Percentiles rank a stretch among this genome's conserved stretches.
phyloP scores from a whole-genome alignment of 2,113 vertebrate genomes.

The Cyphomyrus discorhynchus region DNA sequence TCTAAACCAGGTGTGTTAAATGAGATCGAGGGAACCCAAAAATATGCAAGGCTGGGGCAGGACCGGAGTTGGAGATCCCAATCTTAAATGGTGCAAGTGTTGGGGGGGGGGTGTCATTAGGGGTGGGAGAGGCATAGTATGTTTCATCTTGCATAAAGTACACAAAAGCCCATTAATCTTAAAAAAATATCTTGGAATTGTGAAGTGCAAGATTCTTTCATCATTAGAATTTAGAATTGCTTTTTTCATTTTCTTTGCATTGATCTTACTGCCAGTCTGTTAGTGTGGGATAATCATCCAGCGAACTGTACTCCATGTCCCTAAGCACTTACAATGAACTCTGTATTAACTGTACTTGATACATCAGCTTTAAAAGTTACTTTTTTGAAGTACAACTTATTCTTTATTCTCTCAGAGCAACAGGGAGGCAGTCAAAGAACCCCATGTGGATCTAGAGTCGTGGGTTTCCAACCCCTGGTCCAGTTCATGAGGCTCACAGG shows the following conservation, averaged over 20 bases:
- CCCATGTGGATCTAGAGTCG: too few relatives aligned
- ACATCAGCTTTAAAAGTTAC: background rate
- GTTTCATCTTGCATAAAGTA: background rate
- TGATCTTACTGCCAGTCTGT: too few relatives aligned
- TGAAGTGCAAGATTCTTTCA: background rate
- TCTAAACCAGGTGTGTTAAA: background rate
- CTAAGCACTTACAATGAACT: background rate
- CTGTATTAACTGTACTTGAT: background rate
- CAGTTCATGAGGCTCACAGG: background rate
- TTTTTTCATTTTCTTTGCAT: background rate
- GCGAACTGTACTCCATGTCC: background rate
- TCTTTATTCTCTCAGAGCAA: background rate
- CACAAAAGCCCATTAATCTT: background rate
- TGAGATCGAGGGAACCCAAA: background rate
- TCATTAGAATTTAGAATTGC: background rate
- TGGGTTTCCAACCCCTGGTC: background rate
- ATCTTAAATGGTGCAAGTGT: background rate
- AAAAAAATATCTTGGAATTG: background rate
- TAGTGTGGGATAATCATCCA: too few relatives aligned
- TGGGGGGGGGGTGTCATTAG: background rate
- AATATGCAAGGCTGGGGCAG: background rate
- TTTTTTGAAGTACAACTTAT: background rate
- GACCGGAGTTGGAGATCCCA: background rate
- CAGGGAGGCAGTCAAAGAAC: background rate
- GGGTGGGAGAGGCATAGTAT: too few relatives aligned